These are phyloP conservation scores for Portevinia maculata DNA, from an alignment of 2,888 invertebrate species.

Conservation along the genomic window DNA sequence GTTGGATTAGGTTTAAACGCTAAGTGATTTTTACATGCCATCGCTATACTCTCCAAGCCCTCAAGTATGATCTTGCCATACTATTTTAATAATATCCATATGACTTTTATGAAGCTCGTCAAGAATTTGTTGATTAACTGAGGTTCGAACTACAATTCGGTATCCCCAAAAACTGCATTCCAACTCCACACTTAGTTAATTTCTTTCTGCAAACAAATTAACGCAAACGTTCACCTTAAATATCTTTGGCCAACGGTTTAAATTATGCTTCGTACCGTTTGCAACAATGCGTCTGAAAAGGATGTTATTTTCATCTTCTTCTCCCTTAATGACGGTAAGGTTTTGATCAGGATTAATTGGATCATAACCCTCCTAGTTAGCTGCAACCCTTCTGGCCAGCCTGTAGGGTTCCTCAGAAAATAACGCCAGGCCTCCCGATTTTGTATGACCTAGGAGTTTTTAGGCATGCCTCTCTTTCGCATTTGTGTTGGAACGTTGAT, in stretches of 20 bases:
- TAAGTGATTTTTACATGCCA: conserved; percentile 30
- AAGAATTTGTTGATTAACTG: conserved; percentile 21
- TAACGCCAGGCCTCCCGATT: too few relatives aligned
- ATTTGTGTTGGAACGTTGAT: too few relatives aligned
- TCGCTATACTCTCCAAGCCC: conserved; percentile 52
- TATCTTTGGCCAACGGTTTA: conserved; percentile 3
- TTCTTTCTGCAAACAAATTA: conserved; percentile 3
- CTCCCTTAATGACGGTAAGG: too few relatives aligned
- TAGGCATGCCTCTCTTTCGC: too few relatives aligned
- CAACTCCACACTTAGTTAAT: conserved; percentile 14
- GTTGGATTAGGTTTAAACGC: conserved; percentile 8
- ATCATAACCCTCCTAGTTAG: too few relatives aligned
- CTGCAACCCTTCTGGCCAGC: too few relatives aligned
- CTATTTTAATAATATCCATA: conserved; percentile 28
- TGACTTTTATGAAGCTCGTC: conserved; percentile 44
- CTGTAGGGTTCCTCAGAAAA: too few relatives aligned
- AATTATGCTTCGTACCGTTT: neutral
- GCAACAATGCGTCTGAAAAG: neutral
- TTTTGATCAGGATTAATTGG: too few relatives aligned
- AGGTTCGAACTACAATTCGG: conserved; percentile 2
- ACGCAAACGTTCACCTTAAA: neutral
- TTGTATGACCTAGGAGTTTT: too few relatives aligned
- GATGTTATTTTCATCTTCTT: too few relatives aligned
- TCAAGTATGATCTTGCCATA: conserved; percentile 57
- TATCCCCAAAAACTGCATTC: conserved; percentile 29